Evolutionary conservation across 2,888 invertebrate species (phyloP).

Genomic region (Epicampocera succincta): DNA sequence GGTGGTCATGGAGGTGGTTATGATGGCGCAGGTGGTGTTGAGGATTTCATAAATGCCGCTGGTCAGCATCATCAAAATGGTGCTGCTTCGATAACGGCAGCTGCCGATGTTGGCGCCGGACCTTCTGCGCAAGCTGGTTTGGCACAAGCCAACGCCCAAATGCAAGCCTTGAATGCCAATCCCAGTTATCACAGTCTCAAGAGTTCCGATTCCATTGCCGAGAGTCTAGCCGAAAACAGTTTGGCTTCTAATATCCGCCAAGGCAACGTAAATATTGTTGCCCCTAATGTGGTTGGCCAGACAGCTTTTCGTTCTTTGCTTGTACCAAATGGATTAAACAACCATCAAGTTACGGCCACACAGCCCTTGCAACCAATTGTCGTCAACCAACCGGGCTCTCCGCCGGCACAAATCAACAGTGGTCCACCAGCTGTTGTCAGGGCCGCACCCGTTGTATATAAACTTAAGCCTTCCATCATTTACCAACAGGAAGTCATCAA

Average conservation of each 20-base stretch:
- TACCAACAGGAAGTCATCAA: slow-evolving; percentile 80
- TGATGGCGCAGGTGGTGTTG: slow-evolving; percentile 72
- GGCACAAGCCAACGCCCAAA: slow-evolving; percentile 76
- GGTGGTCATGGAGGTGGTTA: slow-evolving; percentile 39
- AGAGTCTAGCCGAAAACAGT: slow-evolving; percentile 76
- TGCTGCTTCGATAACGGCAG: slow-evolving; percentile 73
- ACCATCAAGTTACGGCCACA: slow-evolving; percentile 78
- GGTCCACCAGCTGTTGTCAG: slow-evolving; percentile 79
- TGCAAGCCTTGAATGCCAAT: slow-evolving; percentile 75
- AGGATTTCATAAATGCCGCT: slow-evolving; percentile 76
- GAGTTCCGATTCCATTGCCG: slow-evolving; percentile 78
- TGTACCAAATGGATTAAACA: slow-evolving; percentile 78
- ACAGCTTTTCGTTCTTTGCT: slow-evolving; percentile 78
- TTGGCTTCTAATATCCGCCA: slow-evolving; percentile 78
- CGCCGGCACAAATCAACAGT: slow-evolving; percentile 77
- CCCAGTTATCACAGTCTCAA: slow-evolving; percentile 76
- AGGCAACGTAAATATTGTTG: slow-evolving; percentile 77
- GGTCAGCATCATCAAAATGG: slow-evolving; percentile 72
- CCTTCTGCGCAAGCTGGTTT: slow-evolving; percentile 75
- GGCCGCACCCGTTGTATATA: slow-evolving; percentile 80
- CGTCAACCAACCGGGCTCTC: slow-evolving; percentile 78
- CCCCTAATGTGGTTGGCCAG: slow-evolving; percentile 78
- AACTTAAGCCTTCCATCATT: slow-evolving; percentile 79
- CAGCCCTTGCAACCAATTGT: slow-evolving; percentile 78
- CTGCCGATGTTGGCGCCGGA: slow-evolving; percentile 76